These are phyloP conservation scores for Penelope pileata DNA, from an alignment of 2,113 vertebrate species.

Conservation along the genomic window DNA sequence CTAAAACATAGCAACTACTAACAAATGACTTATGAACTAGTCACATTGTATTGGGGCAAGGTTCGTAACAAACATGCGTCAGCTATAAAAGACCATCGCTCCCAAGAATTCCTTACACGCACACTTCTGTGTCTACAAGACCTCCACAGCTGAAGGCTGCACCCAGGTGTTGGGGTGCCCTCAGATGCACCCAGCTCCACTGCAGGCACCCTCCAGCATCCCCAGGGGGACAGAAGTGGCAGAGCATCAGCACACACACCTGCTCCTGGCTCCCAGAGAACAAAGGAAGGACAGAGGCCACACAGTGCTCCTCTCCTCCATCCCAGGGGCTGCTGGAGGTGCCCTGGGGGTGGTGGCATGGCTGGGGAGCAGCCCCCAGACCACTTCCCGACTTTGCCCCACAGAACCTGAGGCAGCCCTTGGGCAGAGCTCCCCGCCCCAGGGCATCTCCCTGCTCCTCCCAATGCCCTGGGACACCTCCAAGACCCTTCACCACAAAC, in stretches of 20 bases:
- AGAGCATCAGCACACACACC: accelerated
- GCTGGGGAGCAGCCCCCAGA: accelerated
- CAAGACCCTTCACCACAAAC: accelerated
- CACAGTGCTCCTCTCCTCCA: accelerated
- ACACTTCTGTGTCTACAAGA: accelerated
- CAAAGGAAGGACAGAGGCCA: accelerated
- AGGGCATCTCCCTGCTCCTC: accelerated
- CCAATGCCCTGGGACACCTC: too few species aligned
- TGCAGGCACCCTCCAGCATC: accelerated
- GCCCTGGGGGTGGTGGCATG: too few species aligned
- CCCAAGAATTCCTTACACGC: accelerated
- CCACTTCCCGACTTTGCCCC: neutral
- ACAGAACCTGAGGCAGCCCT: neutral
- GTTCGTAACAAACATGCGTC: accelerated
- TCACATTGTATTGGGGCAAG: accelerated
- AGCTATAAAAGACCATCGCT: accelerated
- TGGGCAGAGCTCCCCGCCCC: accelerated
- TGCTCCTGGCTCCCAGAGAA: accelerated
- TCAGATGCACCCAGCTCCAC: neutral
- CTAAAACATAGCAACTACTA: accelerated
- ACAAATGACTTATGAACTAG: accelerated
- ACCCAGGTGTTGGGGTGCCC: neutral
- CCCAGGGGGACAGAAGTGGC: accelerated
- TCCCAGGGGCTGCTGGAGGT: neutral
- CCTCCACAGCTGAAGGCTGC: neutral